Percentiles rank a stretch among this genome's conserved stretches.
These are phyloP conservation scores for Gymnocephalus cernua DNA, from an alignment of 2,113 vertebrate species.

Conservation along the genomic window DNA sequence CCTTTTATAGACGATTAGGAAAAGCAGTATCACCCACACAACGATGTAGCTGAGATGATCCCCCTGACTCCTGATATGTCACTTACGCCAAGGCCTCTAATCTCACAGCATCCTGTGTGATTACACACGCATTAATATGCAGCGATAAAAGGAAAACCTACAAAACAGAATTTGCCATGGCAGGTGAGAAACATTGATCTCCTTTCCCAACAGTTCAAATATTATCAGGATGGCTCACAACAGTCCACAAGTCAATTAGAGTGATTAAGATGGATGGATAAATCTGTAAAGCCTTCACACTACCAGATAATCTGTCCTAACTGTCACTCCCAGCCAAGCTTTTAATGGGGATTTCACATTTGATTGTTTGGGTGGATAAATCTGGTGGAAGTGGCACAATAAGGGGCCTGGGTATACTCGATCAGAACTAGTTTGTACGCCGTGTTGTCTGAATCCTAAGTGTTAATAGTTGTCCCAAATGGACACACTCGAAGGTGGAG, in stretches of 20 bases:
- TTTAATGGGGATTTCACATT: slow-evolving; percentile 48
- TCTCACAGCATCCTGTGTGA: slow-evolving; percentile 34
- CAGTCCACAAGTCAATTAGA: slow-evolving; percentile 58
- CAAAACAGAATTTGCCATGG: neutral
- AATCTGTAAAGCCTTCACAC: slow-evolving; percentile 64
- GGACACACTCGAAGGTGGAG: neutral
- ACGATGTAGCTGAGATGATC: slow-evolving; percentile 30
- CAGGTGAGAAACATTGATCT: slow-evolving; percentile 49
- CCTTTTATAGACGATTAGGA: slow-evolving; percentile 21
- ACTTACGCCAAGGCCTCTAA: slow-evolving; percentile 41
- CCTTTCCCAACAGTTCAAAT: slow-evolving; percentile 14
- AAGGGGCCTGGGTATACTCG: neutral
- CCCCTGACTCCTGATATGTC: slow-evolving; percentile 16
- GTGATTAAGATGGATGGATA: slow-evolving; percentile 69
- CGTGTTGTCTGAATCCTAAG: neutral
- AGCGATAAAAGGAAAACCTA: slow-evolving; percentile 3
- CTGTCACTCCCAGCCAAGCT: slow-evolving; percentile 30
- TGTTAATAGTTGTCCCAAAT: neutral
- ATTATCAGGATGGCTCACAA: slow-evolving; percentile 49
- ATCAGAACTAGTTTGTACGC: neutral
- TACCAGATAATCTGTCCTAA: slow-evolving; percentile 62
- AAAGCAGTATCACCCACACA: neutral
- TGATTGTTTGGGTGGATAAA: slow-evolving; percentile 49
- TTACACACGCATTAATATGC: slow-evolving; percentile 24
- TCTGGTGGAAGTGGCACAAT: slow-evolving; percentile 27